A percentile compares a stretch with the other conserved stretches of the same genome.
Evolutionary conservation across 2,113 vertebrate genomes (phyloP).

Genomic region (Rhodinocichla rosea): DNA sequence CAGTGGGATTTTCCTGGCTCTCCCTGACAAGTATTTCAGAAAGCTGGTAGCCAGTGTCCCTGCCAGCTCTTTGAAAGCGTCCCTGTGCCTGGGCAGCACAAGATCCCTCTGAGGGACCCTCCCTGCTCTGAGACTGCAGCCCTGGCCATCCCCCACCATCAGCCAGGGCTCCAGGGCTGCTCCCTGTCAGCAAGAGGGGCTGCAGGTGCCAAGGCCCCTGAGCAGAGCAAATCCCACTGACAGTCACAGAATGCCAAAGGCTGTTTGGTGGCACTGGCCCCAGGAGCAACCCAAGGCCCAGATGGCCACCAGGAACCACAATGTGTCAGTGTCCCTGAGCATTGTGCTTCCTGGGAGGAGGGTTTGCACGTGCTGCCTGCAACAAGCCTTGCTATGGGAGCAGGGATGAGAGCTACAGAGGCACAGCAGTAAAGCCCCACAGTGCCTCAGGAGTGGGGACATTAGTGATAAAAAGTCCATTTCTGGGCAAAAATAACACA

Average conservation of each 20-base stretch:
- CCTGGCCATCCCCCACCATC: fast-evolving
- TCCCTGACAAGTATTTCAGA: background rate
- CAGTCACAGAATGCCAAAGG: background rate
- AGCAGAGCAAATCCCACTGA: background rate
- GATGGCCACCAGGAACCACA: background rate
- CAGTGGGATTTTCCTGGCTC: background rate
- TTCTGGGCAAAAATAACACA: background rate
- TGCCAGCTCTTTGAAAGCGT: background rate
- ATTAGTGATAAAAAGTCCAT: background rate
- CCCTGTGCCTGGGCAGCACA: background rate
- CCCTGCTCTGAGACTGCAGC: background rate
- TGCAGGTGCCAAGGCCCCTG: background rate
- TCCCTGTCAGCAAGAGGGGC: background rate
- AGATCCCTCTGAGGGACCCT: background rate
- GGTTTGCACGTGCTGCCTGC: background rate
- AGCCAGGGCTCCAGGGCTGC: background rate
- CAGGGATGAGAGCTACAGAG: background rate
- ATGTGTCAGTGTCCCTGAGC: background rate
- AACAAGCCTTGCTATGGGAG: background rate
- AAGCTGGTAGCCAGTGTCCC: background rate
- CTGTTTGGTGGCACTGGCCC: background rate
- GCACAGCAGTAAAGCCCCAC: background rate
- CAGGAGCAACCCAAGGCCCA: background rate
- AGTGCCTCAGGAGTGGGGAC: background rate
- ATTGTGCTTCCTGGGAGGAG: fast-evolving